Evolutionary conservation across 2,888 invertebrate genomes (phyloP).

Genomic region (Limenitis camilla): DNA sequence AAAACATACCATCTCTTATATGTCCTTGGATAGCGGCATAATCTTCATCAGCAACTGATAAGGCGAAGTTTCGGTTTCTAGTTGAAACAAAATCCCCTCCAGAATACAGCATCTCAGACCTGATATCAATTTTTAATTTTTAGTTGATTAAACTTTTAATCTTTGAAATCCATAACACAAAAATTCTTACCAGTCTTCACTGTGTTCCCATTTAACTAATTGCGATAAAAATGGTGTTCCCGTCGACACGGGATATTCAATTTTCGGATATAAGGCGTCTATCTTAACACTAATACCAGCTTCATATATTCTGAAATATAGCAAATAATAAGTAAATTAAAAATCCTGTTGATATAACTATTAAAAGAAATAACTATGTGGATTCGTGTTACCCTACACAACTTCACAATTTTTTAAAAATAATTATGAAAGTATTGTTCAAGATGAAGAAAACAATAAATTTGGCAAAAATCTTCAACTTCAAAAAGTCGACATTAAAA

Average conservation of each 20-base stretch:
- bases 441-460: no score
- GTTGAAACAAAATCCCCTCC: slow-evolving; percentile 69
- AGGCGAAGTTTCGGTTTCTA: slow-evolving; percentile 43
- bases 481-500: background rate
- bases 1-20: slow-evolving; percentile 79
- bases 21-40: slow-evolving; percentile 81
- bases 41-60: slow-evolving; percentile 73
- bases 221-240: slow-evolving; percentile 88
- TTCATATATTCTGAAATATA: slow-evolving; percentile 82
- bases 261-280: slow-evolving; percentile 79
- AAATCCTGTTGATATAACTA: no score
- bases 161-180: no score
- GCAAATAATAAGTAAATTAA: no score
- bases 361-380: no score
- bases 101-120: slow-evolving; percentile 3
- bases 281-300: slow-evolving; percentile 81
- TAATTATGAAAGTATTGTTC: no score
- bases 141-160: no score
- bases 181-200: slow-evolving; percentile 72
- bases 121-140: no score
- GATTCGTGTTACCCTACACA: no score
- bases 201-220: slow-evolving; percentile 87
- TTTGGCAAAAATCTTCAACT: background rate
- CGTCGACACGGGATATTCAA: slow-evolving; percentile 85
- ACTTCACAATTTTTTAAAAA: no score